These are phyloP conservation scores for Galerucella calmariensis DNA, from an alignment of 2,888 invertebrate species.

Conservation along the genomic window DNA sequence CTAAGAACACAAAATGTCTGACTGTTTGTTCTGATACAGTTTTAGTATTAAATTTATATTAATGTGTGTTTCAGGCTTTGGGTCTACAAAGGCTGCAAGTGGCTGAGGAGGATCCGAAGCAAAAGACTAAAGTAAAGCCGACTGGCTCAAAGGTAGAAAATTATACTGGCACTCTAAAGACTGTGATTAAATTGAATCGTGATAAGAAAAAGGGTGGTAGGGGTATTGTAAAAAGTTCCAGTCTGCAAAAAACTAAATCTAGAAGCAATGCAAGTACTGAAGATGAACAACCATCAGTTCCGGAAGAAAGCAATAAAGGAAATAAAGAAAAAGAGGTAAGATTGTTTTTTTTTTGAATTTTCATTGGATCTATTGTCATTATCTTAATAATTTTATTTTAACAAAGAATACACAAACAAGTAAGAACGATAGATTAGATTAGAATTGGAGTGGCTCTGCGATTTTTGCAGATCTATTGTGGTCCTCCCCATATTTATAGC, in stretches of 20 bases:
- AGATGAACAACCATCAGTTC: slow-evolving; percentile 25
- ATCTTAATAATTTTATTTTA: too few relatives aligned
- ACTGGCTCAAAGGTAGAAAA: slow-evolving; percentile 53
- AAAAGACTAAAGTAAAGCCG: slow-evolving; percentile 51
- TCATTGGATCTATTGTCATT: neutral
- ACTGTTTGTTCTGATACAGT: neutral
- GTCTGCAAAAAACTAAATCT: slow-evolving; percentile 74
- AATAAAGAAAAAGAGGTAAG: slow-evolving; percentile 37
- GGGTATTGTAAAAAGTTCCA: slow-evolving; percentile 81
- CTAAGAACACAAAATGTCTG: too few relatives aligned
- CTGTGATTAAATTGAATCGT: slow-evolving; percentile 82
- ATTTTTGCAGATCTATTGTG: too few relatives aligned
- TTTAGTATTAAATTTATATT: neutral
- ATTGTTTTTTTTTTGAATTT: neutral
- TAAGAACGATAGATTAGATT: too few relatives aligned
- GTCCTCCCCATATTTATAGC: too few relatives aligned
- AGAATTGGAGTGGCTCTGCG: too few relatives aligned
- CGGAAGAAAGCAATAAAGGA: slow-evolving; percentile 26
- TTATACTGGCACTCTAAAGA: slow-evolving; percentile 85
- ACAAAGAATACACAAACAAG: too few relatives aligned
- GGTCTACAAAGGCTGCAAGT: slow-evolving; percentile 81
- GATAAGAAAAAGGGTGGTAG: slow-evolving; percentile 74
- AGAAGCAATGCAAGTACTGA: slow-evolving; percentile 32
- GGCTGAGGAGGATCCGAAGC: slow-evolving; percentile 71
- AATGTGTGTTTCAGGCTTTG: slow-evolving; percentile 67